Base-by-base conservation (phyloP, 1,140 invertebrate species). In the Atta colombica region DNA sequence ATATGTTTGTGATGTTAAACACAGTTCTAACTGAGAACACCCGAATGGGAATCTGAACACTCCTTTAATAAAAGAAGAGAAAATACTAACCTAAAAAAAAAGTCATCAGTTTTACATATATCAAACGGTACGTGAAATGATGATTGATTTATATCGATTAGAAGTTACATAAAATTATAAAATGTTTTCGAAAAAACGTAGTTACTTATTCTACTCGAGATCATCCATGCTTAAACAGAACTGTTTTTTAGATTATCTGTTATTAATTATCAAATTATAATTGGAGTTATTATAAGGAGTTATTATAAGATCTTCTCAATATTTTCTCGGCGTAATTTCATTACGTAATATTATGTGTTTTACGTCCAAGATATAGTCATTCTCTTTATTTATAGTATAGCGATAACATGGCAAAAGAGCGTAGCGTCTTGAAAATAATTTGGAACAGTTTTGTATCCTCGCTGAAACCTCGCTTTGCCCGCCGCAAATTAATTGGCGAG, bases 381-480 rank as follows among this genome's bases (percentile, higher is more conserved):
- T 45, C 5, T 45, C n/a, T 68, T 16, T 53, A 16, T 75, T n/a
- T 12, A 16, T 5, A 87, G 25, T 21, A 18, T 8, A 49, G 65
- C 10, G 18, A 21, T 14, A 84, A 87, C 80, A 94, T 94, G 93
- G 68, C 92, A 63, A 92, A 87, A 35, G 91, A 94, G 82, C 91
- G 95, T 81, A 88, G 93, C 8, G 31, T 95, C 7, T 77, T 95
- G 16, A 80, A 45, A 80, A 95, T 96, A 18, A 96, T 97, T 77
- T 95, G 96, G 31, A 95, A 93, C 82, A 96, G 96, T 89, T 97
- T 97, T 85, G 88, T 96, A 18, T 96, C 96, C 49, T 97, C 97
- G 0, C 84, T 97, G 10, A 96, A 93, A 81, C 96, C 96, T 0
- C 94, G 96, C 88, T 92, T 95, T 18, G 91, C 82, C 51, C 96